Base-by-base conservation (phyloP, 2,797 vertebrate species). In the Pagetopsis macropterus region DNA sequence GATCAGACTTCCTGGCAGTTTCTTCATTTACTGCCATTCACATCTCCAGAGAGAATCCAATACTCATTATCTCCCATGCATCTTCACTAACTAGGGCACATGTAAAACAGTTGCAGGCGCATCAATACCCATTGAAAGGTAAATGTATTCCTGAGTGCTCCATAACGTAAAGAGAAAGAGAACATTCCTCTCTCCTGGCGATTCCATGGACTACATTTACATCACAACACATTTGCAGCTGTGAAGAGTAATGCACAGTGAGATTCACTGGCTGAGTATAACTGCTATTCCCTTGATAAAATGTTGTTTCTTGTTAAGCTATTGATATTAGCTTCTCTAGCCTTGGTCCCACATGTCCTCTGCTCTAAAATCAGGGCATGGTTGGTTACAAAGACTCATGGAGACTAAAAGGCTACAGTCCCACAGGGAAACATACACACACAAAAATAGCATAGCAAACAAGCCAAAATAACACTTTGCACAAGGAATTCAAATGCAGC, bases 311-410 rank as follows among this genome's bases (percentile, higher is more conserved):
- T 85, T 9, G 56, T 72, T 68, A 69, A 81, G 52, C 60, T 88
- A 91, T 88, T 80, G 89, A 91, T 91, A 89, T 90, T 84, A 78
- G 52, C 77, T 73, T 70, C 69, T 76, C 57, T 67, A 65, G 72
- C 57, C 66, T 68, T 13, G 64, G 73, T 80, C 80, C 80, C 81
- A 75, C 31, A 76, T 68, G 78, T 64, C 72, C 62, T 17, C 51
- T 50, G 72, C 78, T 85, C 79, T 69, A 70, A 85, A 89, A 86
- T 75, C 75, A 85, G 84, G 75, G 52, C 82, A 83, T 76, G 27
- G 4, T 63, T 75, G 27, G 4, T 63, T 75, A 85, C 78, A 85
- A 85, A 88, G 77, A 76, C 48, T 55, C 60, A 46, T 19, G 17
- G 65, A 86, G 81, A 67, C 57, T 48, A 45, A 82, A 81, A 75